Conservation (phyloP, 2,113 vertebrate species). For the Ondatra zibethicus region DNA sequence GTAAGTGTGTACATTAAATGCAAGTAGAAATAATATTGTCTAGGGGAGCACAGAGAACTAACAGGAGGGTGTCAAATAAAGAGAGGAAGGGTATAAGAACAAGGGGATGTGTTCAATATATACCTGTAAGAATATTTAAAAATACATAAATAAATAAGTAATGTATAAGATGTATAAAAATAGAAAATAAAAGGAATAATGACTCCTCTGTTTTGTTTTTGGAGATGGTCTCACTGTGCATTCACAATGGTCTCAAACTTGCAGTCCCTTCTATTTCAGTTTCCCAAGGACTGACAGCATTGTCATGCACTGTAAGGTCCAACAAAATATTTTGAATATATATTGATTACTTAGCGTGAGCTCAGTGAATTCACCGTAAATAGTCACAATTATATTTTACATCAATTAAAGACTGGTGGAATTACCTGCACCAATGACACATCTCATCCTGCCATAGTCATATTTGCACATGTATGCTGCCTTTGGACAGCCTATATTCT, state of each 20-base stretch:
- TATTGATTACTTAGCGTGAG: neutral
- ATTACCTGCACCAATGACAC: neutral
- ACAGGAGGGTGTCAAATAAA: neutral
- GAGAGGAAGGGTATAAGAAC: neutral
- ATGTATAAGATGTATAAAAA: neutral
- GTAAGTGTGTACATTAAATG: neutral
- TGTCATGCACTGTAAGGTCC: neutral
- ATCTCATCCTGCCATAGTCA: neutral
- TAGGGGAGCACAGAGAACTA: neutral
- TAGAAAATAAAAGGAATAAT: neutral
- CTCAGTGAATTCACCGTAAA: neutral
- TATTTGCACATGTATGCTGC: neutral
- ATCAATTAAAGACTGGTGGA: neutral
- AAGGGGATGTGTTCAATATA: neutral
- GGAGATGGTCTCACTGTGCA: neutral
- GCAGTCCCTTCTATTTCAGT: neutral
- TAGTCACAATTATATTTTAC: neutral
- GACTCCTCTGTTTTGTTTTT: neutral
- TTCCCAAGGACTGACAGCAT: neutral
- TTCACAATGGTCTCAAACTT: neutral
- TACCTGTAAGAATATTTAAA: neutral
- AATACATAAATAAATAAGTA: neutral
- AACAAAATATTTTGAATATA: neutral
- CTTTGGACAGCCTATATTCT: neutral
- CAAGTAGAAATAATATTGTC: neutral